Conservation (phyloP, 1,140 invertebrate genomes). For the Brachystomella parvula region DNA sequence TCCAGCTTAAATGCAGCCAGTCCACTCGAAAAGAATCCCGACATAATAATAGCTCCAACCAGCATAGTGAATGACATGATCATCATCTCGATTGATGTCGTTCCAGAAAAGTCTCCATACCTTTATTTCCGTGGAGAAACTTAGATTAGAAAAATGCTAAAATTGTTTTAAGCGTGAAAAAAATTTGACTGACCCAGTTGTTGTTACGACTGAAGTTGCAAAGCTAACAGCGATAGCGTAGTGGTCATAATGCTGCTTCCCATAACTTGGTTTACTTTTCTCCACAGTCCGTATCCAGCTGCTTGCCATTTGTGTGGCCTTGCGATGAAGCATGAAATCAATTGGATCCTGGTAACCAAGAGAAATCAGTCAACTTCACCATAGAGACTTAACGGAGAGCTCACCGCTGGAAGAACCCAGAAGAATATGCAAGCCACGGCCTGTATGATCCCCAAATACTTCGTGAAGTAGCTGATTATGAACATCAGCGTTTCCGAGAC, state of each 20-base stretch:
- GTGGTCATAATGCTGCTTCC: background rate
- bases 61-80: slow-evolving; percentile 28
- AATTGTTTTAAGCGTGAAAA: background rate
- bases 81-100: slow-evolving; percentile 23
- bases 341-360: slow-evolving; percentile 8
- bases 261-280: slow-evolving; percentile 17
- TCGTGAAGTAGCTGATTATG: slow-evolving; percentile 14
- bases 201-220: slow-evolving; percentile 25
- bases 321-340: slow-evolving; percentile 11
- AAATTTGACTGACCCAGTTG: slow-evolving; percentile 27
- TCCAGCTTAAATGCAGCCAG: slow-evolving; percentile 28
- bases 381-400: background rate
- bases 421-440: slow-evolving; percentile 24
- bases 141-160: background rate
- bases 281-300: slow-evolving; percentile 8
- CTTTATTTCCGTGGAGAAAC: slow-evolving; percentile 5
- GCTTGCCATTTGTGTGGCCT: background rate
- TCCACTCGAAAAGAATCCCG: slow-evolving; percentile 24
- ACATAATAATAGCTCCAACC: slow-evolving; percentile 26
- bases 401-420: slow-evolving; percentile 13
- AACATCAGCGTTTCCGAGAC: slow-evolving; percentile 9
- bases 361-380: background rate
- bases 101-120: slow-evolving; percentile 26
- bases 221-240: slow-evolving; percentile 23
- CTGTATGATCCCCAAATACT: slow-evolving; percentile 23